Percentiles rank a stretch among this genome's conserved stretches.
These are phyloP conservation scores for Orchestes rusci DNA, from an alignment of 2,888 invertebrate species.

Conservation along the genomic window DNA sequence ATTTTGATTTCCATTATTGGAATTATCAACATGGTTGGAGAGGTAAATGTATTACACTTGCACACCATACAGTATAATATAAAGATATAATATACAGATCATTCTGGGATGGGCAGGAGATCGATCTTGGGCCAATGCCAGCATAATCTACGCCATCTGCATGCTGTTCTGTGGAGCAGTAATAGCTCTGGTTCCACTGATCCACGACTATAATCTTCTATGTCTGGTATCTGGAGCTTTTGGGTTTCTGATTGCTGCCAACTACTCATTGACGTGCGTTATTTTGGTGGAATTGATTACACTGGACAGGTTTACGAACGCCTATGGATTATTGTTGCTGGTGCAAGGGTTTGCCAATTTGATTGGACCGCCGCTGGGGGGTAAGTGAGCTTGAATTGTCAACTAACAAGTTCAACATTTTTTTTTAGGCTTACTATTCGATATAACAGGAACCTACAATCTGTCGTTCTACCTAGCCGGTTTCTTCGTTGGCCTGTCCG, in stretches of 20 bases:
- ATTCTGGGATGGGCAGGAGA: slow-evolving; percentile 85
- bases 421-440: slow-evolving; percentile 68
- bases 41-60: slow-evolving; percentile 51
- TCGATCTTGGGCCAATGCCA: slow-evolving; percentile 67
- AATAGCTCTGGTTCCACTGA: slow-evolving; percentile 59
- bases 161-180: slow-evolving; percentile 66
- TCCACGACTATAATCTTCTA: slow-evolving; percentile 50
- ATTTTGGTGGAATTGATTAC: slow-evolving; percentile 85
- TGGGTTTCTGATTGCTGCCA: slow-evolving; percentile 85
- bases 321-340: slow-evolving; percentile 79
- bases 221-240: slow-evolving; percentile 68
- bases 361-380: slow-evolving; percentile 83
- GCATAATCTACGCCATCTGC: slow-evolving; percentile 72
- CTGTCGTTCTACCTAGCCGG: slow-evolving; percentile 77
- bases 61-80: background rate
- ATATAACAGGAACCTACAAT: slow-evolving; percentile 69
- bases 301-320: slow-evolving; percentile 84
- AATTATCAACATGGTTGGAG: slow-evolving; percentile 80
- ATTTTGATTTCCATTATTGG: slow-evolving; percentile 83
- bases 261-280: slow-evolving; percentile 85
- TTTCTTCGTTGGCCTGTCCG: slow-evolving; percentile 69
- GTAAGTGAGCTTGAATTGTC: too few relatives aligned
- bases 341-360: slow-evolving; percentile 88
- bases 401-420: too few relatives aligned
- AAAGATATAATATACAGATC: slow-evolving; percentile 49